A percentile compares a stretch with the other conserved stretches of the same genome.
These are phyloP conservation scores for Hypotaenidia philippensis DNA, from an alignment of 2,797 vertebrate species.

Conservation along the genomic window DNA sequence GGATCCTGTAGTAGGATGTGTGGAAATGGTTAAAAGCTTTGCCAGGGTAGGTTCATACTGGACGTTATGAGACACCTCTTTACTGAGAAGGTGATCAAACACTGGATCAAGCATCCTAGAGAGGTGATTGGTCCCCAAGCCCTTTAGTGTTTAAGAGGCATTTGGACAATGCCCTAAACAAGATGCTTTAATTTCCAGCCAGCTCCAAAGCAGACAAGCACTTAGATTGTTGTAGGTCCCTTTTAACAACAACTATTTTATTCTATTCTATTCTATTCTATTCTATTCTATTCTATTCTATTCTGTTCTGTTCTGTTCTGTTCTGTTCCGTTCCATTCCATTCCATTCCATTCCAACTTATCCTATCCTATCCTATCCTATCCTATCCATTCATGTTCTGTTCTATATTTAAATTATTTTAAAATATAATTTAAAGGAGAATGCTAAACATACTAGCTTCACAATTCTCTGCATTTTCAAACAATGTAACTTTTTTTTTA, in stretches of 20 bases:
- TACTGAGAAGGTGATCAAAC: background rate
- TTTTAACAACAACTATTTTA: background rate
- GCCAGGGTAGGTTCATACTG: background rate
- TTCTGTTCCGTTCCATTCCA: no score
- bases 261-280: no score
- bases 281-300: no score
- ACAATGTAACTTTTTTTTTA: background rate
- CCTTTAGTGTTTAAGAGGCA: background rate
- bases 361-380: background rate
- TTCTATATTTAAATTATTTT: background rate
- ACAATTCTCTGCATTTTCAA: background rate
- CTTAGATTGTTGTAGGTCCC: rapidly evolving
- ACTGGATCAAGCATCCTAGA: background rate
- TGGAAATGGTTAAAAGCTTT: background rate
- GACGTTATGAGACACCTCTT: background rate
- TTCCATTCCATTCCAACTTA: background rate
- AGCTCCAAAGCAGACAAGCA: background rate
- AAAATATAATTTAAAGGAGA: background rate
- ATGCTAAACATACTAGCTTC: background rate
- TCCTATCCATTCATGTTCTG: background rate
- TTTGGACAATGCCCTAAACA: background rate
- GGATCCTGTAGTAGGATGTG: rapidly evolving
- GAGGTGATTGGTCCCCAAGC: rapidly evolving
- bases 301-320: background rate
- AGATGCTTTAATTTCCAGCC: background rate